Percentiles rank a stretch among this genome's conserved stretches.
These are phyloP conservation scores for Nomada fabriciana DNA, from an alignment of 2,888 invertebrate species.

Conservation along the genomic window DNA sequence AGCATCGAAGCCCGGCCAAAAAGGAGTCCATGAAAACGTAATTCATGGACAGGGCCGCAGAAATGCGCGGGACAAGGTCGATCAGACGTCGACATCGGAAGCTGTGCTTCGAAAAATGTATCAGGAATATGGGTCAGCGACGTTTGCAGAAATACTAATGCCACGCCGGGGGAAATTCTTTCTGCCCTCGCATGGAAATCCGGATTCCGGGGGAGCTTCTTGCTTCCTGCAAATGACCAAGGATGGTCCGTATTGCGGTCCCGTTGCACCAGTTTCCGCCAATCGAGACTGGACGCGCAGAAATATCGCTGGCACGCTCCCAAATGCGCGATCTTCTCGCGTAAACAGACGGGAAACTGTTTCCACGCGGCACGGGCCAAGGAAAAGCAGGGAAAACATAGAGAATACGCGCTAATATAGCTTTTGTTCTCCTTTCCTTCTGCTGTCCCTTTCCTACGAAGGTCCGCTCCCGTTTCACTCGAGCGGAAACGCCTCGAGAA, in stretches of 20 bases:
- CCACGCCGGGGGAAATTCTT: conserved; percentile 21
- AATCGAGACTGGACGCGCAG: conserved; percentile 63
- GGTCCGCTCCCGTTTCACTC: not conserved
- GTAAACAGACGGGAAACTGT: conserved; percentile 72
- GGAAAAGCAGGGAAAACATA: conserved; percentile 15
- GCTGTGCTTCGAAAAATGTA: conserved; percentile 20
- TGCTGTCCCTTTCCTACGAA: not conserved
- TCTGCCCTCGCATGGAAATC: conserved; percentile 24
- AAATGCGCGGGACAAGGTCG: conserved; percentile 16
- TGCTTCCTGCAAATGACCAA: conserved; percentile 11
- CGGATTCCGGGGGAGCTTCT: not conserved
- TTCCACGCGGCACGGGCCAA: conserved; percentile 20
- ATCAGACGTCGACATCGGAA: not conserved
- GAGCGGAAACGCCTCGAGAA: conserved; percentile 32
- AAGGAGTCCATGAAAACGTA: conserved; percentile 2
- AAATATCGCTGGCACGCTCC: conserved; percentile 75
- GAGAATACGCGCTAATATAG: not conserved
- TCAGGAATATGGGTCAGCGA: conserved; percentile 3
- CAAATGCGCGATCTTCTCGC: conserved; percentile 69
- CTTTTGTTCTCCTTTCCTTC: not conserved
- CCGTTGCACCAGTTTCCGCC: conserved; percentile 65
- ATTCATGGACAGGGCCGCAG: not conserved
- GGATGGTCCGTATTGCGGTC: conserved; percentile 56
- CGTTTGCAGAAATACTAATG: conserved; percentile 21
- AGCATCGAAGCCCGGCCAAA: not conserved